A percentile compares a stretch with the other conserved stretches of the same genome.
Conservation (phyloP, 2,797 vertebrate genomes). For the Dermochelys coriacea region DNA sequence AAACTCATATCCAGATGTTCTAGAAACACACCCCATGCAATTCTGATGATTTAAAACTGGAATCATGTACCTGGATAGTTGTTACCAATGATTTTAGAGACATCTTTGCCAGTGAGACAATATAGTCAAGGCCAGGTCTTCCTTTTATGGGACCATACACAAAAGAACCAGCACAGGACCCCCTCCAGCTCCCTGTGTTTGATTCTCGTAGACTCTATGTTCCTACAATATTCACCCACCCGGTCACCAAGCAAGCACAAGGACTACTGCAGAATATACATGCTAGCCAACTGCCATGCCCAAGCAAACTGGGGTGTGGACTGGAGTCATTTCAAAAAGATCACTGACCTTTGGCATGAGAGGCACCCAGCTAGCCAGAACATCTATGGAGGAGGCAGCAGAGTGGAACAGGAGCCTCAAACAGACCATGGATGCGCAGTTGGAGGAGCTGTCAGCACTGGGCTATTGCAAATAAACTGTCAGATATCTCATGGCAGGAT, state of each 20-base stretch:
- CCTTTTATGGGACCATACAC: neutral
- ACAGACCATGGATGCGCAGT: neutral
- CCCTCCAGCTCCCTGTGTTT: neutral
- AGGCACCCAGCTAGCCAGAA: neutral
- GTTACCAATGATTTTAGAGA: neutral
- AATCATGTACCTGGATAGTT: neutral
- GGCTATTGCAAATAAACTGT: neutral
- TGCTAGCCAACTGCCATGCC: neutral
- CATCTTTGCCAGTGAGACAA: neutral
- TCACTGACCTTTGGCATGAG: neutral
- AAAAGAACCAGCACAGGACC: neutral
- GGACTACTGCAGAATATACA: rapidly evolving
- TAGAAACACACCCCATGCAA: neutral
- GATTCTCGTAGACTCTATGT: neutral
- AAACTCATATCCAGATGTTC: neutral
- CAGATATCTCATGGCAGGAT: neutral
- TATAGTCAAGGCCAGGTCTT: rapidly evolving
- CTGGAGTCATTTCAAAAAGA: neutral
- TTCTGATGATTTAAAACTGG: neutral
- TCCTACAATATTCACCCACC: neutral
- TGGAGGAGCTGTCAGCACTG: neutral
- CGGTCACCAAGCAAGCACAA: neutral
- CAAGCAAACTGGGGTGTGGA: neutral
- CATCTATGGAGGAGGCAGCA: neutral
- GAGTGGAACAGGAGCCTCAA: neutral